Conservation (phyloP, 1,140 invertebrate genomes). For the Caenorhabditis tropicalis region DNA sequence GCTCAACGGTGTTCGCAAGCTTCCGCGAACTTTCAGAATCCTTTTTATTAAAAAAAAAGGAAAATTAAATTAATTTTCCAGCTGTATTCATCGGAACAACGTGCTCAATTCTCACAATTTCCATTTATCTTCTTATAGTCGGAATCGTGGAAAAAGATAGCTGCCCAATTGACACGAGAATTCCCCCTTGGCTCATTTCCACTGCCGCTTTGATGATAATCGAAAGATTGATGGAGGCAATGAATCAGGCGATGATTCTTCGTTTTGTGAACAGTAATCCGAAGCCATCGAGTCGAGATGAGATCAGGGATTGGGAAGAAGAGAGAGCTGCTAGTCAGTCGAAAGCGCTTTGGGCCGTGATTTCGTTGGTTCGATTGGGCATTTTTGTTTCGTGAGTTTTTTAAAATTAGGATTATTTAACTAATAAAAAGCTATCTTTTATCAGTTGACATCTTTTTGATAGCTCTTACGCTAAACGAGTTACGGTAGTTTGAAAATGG, state of each 20-base stretch:
- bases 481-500: neutral
- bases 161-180: neutral
- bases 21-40: neutral
- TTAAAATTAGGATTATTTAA: too few species aligned
- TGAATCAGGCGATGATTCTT: neutral
- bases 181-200: neutral
- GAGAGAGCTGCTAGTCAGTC: neutral
- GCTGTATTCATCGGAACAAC: neutral
- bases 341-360: neutral
- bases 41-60: neutral
- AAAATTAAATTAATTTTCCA: neutral
- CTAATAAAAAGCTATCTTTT: neutral
- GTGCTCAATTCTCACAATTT: neutral
- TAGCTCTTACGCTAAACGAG: neutral
- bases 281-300: neutral
- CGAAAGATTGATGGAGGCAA: neutral
- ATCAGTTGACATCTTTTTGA: too few species aligned
- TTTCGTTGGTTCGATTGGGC: neutral
- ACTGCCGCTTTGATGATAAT: neutral
- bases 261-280: neutral
- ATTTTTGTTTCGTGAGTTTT: slow-evolving; percentile 10
- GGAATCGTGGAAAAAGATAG: neutral
- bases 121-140: neutral
- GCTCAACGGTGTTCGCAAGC: too few species aligned
- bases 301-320: neutral